phyloP scores from a whole-genome alignment of 35 echinoderm and acorn worm genomes.

The Stichopus chloronotus region DNA sequence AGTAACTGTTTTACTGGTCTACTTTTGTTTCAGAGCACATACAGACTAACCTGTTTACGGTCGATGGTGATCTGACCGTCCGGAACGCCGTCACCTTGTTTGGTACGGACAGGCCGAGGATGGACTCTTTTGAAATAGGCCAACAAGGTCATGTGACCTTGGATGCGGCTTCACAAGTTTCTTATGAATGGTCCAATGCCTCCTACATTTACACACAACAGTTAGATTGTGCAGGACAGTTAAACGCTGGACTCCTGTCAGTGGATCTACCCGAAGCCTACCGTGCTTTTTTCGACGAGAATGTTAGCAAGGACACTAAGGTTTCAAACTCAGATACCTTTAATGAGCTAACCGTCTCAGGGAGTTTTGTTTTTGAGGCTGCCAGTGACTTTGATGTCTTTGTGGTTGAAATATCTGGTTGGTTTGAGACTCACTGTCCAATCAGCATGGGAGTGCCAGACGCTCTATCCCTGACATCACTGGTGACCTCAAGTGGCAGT shows the following conservation, averaged over 20 bases:
- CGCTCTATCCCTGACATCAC: neutral
- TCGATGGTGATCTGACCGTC: neutral
- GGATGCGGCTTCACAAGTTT: slow-evolving; percentile 4
- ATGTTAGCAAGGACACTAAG: neutral
- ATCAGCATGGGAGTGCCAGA: neutral
- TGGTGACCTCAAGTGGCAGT: neutral
- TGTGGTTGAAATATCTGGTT: neutral
- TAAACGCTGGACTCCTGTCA: slow-evolving; percentile 12
- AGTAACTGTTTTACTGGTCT: too few relatives aligned
- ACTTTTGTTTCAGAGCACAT: neutral
- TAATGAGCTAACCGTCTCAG: neutral
- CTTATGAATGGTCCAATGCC: neutral
- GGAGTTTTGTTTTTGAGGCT: neutral
- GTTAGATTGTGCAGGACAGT: slow-evolving; percentile 2
- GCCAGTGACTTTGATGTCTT: slow-evolving; percentile 16
- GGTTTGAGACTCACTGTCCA: slow-evolving; percentile 13
- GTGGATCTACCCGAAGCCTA: neutral
- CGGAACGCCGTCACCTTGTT: neutral
- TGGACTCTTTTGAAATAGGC: neutral
- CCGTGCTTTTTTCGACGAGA: neutral
- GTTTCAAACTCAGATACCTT: neutral
- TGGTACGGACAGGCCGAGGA: neutral
- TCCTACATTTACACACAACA: neutral
- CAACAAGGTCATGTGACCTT: slow-evolving; percentile 27
- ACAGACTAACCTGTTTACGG: neutral